Conservation (phyloP, 92 coral and sea anemone species). For the Palythoa grandis region DNA sequence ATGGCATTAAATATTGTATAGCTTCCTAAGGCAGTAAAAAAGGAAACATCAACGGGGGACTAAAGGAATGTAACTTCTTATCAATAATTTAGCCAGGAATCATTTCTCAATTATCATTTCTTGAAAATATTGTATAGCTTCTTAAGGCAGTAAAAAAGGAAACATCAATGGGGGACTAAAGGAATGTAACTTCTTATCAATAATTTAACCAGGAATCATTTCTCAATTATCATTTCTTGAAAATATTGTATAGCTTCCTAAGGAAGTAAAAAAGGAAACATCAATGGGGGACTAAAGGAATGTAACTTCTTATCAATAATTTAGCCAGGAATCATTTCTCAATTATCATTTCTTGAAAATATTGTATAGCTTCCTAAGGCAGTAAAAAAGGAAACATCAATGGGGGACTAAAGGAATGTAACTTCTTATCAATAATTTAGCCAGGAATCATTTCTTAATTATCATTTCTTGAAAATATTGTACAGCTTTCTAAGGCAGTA, state of each 20-base stretch:
- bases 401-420: background rate
- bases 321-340: too few relatives aligned
- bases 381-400: background rate
- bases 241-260: conserved; percentile 92
- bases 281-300: background rate
- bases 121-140: conserved; percentile 89
- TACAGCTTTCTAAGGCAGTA: conserved; percentile 71
- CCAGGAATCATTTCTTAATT: too few relatives aligned
- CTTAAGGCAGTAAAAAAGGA: conserved; percentile 41
- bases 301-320: too few relatives aligned
- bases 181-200: background rate
- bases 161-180: background rate
- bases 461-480: too few relatives aligned
- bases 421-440: too few relatives aligned
- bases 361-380: conserved; percentile 81
- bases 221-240: too few relatives aligned
- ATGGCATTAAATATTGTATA: conserved; percentile 89
- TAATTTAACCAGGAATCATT: too few relatives aligned
- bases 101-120: too few relatives aligned
- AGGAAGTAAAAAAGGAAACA: background rate
- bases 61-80: background rate
- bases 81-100: too few relatives aligned
- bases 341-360: too few relatives aligned
- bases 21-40: conserved; percentile 66
- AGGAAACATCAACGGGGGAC: background rate